phyloP scores from a whole-genome alignment of 1,140 invertebrate genomes.

The Potamilus streckersoni region DNA sequence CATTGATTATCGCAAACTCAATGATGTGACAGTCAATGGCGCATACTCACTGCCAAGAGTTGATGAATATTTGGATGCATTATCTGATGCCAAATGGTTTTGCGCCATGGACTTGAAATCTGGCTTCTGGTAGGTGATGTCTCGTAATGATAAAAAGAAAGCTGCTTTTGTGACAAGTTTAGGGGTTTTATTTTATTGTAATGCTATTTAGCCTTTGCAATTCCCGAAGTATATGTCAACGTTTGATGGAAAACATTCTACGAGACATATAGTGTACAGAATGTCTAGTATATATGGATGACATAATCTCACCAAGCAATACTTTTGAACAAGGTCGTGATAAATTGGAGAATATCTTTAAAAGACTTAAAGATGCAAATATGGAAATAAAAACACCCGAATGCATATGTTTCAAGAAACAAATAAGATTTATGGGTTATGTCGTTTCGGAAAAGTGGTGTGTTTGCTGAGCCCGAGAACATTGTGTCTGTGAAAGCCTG shows the following conservation, averaged over 20 bases:
- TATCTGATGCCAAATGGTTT: slow-evolving; percentile 17
- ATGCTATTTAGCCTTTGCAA: slow-evolving; percentile 27
- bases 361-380: slow-evolving; percentile 14
- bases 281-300: slow-evolving; percentile 35
- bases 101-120: slow-evolving; percentile 7
- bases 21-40: too few species aligned
- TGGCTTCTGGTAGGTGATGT: slow-evolving; percentile 20
- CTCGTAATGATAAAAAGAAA: slow-evolving; percentile 1
- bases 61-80: slow-evolving; percentile 14
- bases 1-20: too few species aligned
- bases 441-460: slow-evolving; percentile 11
- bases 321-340: slow-evolving; percentile 9
- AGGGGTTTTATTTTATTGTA: background rate
- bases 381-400: slow-evolving; percentile 31
- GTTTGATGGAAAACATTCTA: slow-evolving; percentile 30
- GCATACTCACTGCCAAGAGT: background rate
- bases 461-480: slow-evolving; percentile 12
- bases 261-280: slow-evolving; percentile 22
- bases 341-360: slow-evolving; percentile 22
- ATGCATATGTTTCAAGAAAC: slow-evolving; percentile 31
- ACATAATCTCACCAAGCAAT: slow-evolving; percentile 23
- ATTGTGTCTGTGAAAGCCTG: slow-evolving; percentile 12
- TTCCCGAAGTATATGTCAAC: slow-evolving; percentile 39
- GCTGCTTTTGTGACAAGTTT: slow-evolving; percentile 10
- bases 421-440: slow-evolving; percentile 31